Conservation (phyloP, 2,888 invertebrate genomes). For the Melanargia galathea region DNA sequence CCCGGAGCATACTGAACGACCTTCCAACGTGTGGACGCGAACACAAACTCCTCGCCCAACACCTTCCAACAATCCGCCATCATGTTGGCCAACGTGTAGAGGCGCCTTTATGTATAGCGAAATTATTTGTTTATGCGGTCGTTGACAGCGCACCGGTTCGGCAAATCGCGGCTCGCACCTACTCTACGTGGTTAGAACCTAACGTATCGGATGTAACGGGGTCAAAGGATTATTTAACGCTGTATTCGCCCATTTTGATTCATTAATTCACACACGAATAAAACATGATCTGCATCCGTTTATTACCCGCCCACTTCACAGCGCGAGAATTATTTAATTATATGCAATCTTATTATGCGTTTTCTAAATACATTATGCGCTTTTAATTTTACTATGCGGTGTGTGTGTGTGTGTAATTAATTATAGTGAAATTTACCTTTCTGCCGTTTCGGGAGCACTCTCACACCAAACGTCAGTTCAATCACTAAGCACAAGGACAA, state of each 20-base stretch:
- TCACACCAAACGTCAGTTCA: constrained; percentile 79
- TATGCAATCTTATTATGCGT: constrained; percentile 19
- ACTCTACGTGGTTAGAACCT: constrained; percentile 30
- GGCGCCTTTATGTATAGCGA: neutral
- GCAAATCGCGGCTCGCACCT: constrained; percentile 26
- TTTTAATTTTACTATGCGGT: neutral
- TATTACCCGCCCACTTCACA: constrained; percentile 14
- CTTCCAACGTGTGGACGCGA: too few relatives aligned
- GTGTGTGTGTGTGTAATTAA: neutral
- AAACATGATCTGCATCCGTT: constrained; percentile 14
- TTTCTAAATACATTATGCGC: constrained; percentile 16
- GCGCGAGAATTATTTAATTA: constrained; percentile 8
- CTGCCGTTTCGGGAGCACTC: constrained; percentile 80
- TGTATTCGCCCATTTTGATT: constrained; percentile 21
- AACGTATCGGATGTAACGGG: constrained; percentile 35
- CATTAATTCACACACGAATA: constrained; percentile 12
- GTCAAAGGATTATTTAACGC: constrained; percentile 39
- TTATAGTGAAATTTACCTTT: constrained; percentile 71
- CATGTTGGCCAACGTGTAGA: neutral
- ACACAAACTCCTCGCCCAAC: too few relatives aligned
- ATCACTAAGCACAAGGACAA: constrained; percentile 78
- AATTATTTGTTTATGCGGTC: constrained; percentile 25
- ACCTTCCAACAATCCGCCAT: too few relatives aligned
- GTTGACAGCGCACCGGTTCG: constrained; percentile 28
- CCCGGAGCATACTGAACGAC: too few relatives aligned